These are phyloP conservation scores for Lophius piscatorius DNA, from an alignment of 2,113 vertebrate genomes.

Conservation along the genomic window DNA sequence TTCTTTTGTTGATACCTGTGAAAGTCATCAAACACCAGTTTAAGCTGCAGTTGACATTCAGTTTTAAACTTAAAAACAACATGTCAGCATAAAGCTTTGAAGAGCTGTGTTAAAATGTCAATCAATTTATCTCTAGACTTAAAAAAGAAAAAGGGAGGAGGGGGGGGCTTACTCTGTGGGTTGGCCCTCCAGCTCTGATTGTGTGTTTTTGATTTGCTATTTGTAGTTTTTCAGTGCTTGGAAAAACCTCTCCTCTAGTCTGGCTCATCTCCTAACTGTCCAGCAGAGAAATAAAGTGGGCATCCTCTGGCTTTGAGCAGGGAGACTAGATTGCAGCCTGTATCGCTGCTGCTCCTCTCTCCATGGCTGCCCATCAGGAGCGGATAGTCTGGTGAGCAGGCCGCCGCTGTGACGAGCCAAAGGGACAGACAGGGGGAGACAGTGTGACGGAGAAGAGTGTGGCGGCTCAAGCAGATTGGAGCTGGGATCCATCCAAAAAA, in stretches of 20 bases:
- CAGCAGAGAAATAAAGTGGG: conserved; percentile 39
- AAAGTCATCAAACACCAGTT: not conserved
- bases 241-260: conserved; percentile 9
- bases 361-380: conserved; percentile 58
- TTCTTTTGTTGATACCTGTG: conserved; percentile 24
- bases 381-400: conserved; percentile 46
- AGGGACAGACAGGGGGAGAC: conserved; percentile 73
- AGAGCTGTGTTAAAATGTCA: conserved; percentile 15
- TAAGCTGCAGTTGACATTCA: no score
- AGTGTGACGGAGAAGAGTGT: conserved; percentile 64
- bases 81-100: no score
- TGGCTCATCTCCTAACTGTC: conserved; percentile 32
- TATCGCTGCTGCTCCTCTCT: conserved; percentile 46
- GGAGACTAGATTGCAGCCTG: conserved; percentile 55
- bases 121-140: not conserved
- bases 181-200: not conserved
- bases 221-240: conserved; percentile 3
- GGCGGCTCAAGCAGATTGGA: conserved; percentile 46
- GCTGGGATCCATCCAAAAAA: conserved; percentile 68
- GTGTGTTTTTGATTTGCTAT: conserved; percentile 15
- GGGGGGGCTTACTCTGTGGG: no score
- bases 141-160: no score
- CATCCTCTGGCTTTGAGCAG: conserved; percentile 51
- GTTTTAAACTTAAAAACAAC: no score
- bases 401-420: conserved; percentile 64